These are phyloP conservation scores for Tachina grossa DNA, from an alignment of 2,888 invertebrate species.

Conservation along the genomic window DNA sequence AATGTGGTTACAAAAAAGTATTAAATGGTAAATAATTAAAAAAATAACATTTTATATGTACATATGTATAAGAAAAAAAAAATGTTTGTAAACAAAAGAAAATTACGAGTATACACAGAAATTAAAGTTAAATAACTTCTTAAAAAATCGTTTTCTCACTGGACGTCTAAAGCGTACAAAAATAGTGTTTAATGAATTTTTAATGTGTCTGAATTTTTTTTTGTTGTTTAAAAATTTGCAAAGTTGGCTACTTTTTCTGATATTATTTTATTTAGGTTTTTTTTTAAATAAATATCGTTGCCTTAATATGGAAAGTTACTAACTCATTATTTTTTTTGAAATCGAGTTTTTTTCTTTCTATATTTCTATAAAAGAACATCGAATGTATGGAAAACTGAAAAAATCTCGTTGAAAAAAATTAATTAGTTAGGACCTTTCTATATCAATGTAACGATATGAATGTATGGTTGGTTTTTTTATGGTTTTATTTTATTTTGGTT, in stretches of 20 bases:
- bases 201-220: conserved; percentile 35
- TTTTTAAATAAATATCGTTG: too few relatives aligned
- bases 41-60: conserved; percentile 35
- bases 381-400: too few relatives aligned
- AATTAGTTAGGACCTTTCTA: too few relatives aligned
- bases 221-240: conserved; percentile 43
- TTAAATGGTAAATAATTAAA: conserved; percentile 6
- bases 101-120: conserved; percentile 60
- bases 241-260: conserved; percentile 46
- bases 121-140: conserved; percentile 60
- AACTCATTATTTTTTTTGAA: too few relatives aligned
- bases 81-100: conserved; percentile 63
- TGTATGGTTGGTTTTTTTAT: too few relatives aligned
- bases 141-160: conserved; percentile 8
- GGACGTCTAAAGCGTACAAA: background rate
- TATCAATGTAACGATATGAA: background rate
- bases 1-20: conserved; percentile 28
- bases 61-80: too few relatives aligned
- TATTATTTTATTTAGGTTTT: conserved; percentile 25
- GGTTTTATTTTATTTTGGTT: conserved; percentile 19
- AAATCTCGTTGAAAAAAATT: too few relatives aligned
- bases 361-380: too few relatives aligned
- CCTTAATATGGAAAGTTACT: too few relatives aligned
- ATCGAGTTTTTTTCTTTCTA: too few relatives aligned
- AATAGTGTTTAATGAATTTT: conserved; percentile 11